Evolutionary conservation across 2,797 vertebrate genomes (phyloP), one percentile per base, ranked within the genome.

Genomic region (Betta splendens): DNA sequence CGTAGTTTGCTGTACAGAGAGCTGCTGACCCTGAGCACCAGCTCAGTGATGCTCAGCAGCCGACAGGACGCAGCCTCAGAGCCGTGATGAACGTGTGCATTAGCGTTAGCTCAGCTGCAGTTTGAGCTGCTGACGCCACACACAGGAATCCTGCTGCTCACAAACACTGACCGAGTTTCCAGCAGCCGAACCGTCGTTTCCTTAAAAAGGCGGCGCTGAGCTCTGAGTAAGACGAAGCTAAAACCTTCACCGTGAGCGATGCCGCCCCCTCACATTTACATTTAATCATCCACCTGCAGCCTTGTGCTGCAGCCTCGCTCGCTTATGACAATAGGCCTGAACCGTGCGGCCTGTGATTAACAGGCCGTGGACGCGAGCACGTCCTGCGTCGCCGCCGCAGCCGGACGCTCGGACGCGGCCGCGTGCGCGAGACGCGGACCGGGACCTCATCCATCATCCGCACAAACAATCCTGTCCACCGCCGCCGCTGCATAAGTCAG

Each of bases 21-120:
- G 39, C 38, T 46, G 73, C 50, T 53, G 72, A 65, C 59, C 61
- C 62, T 67, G 36, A 50, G 46, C 35, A 64, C 59, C 60, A n/a
- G 13, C 57, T 64, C 54, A 61, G 58, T 4, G 49, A 69, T 25
- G 56, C 55, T 66, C 55, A 33, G 17, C 39, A 38, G 52, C 26
- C 32, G 56, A 46, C 51, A 67, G 53, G 35, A 55, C 28, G 26
- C 64, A 48, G 18, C n/a, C n/a, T n/a, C n/a, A n/a, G n/a, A n/a
- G n/a, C n/a, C n/a, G n/a, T n/a, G n/a, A n/a, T n/a, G n/a, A n/a
- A n/a, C n/a, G n/a, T n/a, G n/a, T n/a, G n/a, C n/a, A n/a, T n/a
- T n/a, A n/a, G n/a, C n/a, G n/a, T n/a, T n/a, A n/a, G n/a, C n/a
- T n/a, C n/a, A n/a, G n/a, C n/a, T n/a, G n/a, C n/a, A n/a, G n/a